Conservation (phyloP, 2,113 vertebrate species). For the Marcusenius ussheri region DNA sequence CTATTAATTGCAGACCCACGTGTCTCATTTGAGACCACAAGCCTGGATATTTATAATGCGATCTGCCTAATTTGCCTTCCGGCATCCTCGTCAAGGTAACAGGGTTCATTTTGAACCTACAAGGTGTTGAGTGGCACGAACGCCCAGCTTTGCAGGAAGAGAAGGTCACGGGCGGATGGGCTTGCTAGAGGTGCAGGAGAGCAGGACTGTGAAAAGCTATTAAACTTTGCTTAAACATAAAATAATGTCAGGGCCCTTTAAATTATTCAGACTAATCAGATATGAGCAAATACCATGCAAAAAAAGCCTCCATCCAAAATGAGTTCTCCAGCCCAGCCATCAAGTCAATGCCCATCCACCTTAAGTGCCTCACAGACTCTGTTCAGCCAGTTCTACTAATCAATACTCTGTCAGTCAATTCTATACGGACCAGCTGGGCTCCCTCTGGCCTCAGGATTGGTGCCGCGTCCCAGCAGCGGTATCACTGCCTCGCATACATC, state of each 20-base stretch:
- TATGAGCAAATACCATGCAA: not conserved
- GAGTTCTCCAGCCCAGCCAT: not conserved
- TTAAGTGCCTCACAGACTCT: not conserved
- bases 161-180: not conserved
- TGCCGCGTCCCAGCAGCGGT: not conserved
- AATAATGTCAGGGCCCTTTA: not conserved
- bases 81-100: not conserved
- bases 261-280: slow-evolving; percentile 5
- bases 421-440: not conserved
- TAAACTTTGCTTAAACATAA: not conserved
- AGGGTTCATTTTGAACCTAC: not conserved
- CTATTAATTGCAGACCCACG: not conserved
- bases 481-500: not conserved
- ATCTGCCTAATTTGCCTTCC: not conserved
- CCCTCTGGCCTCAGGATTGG: not conserved
- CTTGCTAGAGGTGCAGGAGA: not conserved
- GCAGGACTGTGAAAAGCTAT: not conserved
- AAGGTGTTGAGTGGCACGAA: not conserved
- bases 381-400: not conserved
- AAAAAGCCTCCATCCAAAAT: not conserved
- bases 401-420: not conserved
- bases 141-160: not conserved
- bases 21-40: not conserved
- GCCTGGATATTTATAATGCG: not conserved
- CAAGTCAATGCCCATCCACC: not conserved